Evolutionary conservation across 2,113 vertebrate species (phyloP), one percentile per base, ranked within the genome.

Genomic region (Heterotilapia buettikoferi): DNA sequence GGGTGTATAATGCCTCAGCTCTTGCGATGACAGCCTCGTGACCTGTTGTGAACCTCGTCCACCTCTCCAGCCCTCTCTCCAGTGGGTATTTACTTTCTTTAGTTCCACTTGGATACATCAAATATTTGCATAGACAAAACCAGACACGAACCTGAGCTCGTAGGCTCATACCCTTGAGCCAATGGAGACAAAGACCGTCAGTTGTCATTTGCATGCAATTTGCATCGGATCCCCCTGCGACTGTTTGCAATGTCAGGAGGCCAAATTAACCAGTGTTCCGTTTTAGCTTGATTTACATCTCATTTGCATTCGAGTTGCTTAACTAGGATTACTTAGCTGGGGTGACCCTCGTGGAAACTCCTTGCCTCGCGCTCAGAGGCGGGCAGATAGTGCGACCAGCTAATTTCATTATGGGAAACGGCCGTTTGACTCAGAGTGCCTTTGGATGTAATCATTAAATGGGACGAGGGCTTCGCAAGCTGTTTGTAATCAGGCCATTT

Each of bases 261-360:
- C 95, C 96, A 96, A 96, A 96, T 96, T 95, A 96, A 97, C 95
- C 95, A 94, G 94, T 96, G 95, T 96, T 97, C 95, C 57, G 89
- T 96, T 96, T 95, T 91, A 92, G 89, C 86, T 82, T 24, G 76
- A 96, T 96, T 96, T 96, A 93, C 96, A 94, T 96, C 94, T 96
- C 89, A 97, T 97, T 96, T 97, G 93, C 96, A 97, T 97, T 50
- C 45, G 68, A 94, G 91, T 93, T 90, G 93, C 92, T 96, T 96
- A 95, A 95, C 94, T 91, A 92, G 93, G 94, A 95, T 96, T 95
- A 95, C 92, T 95, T 95, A 94, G 94, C 93, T 61, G 91, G 92
- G 63, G 89, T 96, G 95, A 96, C 96, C 96, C 95, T 87, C 83
- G 86, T 86, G 88, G 85, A 96, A 93, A 91, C 94, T 94, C 92